Base-by-base conservation (phyloP, 1,140 invertebrate genomes). In the Drosophila fuyamai region DNA sequence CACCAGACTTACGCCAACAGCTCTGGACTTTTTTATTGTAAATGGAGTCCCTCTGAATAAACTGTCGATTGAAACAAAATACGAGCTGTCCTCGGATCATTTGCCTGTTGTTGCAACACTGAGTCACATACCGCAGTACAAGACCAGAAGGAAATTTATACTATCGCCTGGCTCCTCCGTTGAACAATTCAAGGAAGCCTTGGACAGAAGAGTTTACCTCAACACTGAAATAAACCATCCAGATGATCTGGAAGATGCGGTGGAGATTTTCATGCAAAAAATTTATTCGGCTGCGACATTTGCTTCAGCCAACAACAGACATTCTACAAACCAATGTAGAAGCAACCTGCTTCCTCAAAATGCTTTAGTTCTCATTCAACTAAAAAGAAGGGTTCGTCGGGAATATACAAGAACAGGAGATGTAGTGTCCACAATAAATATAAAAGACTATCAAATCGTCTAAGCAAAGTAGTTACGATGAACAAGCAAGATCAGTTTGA, bases 401-500 rank as follows among this genome's bases (percentile, higher is more conserved):
- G 23, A 23, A 23, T 23, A 23, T 23, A 23, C 23, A 23, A 23
- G 23, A 4, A 23, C 23, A 23, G 23, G 23, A 41, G 58, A 62
- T 43, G 7, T 35, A n/a, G 53, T 8, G 12, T 63, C 16, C 18
- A 57, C n/a, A 48, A 55, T 4, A 43, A 61, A 5, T 70, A 59
- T 9, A 53, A 32, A 68, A 68, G n/a, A 40, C 23, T 47, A 1
- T 48, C 50, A 40, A 61, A 68, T 53, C 57, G 48, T 1, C 12
- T 54, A 35, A 29, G 29, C 10, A 61, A 54, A 61, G 32, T 53
- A 32, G 18, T 36, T 32, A 18, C 2, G 12, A 36, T 8, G 50
- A 53, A 58, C 60, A 56, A 48, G 35, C 61, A 65, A 40, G 32
- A 43, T 1, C 43, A 47, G n/a, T n/a, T n/a, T n/a, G 50, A 65